Conservation (phyloP, 2,113 vertebrate species). For the Xiphias gladius region DNA sequence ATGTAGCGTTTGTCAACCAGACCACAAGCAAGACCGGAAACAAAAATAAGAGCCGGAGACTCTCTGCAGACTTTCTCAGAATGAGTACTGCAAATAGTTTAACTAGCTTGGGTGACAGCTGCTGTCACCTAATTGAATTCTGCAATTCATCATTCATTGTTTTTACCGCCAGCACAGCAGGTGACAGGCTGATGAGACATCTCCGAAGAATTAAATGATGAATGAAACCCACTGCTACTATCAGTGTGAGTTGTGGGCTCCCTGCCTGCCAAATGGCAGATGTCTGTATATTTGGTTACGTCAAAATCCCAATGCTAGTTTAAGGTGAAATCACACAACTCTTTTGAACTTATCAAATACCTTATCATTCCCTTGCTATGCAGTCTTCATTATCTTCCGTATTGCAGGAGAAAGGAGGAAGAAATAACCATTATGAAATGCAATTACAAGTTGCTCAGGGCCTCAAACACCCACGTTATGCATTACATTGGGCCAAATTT, state of each 20-base stretch:
- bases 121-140: constrained; percentile 70
- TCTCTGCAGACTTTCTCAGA: constrained; percentile 41
- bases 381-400: constrained; percentile 42
- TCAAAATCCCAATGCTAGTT: constrained; percentile 59
- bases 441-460: constrained; percentile 75
- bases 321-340: constrained; percentile 36
- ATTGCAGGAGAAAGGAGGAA: constrained; percentile 34
- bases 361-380: constrained; percentile 26
- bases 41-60: not conserved
- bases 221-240: constrained; percentile 59
- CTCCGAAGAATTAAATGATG: constrained; percentile 64
- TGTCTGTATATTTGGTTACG: constrained; percentile 25
- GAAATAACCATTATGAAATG: constrained; percentile 63
- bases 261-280: constrained; percentile 34
- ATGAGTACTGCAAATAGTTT: constrained; percentile 64
- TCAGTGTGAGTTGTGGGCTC: constrained; percentile 21
- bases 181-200: constrained; percentile 64
- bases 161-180: constrained; percentile 65
- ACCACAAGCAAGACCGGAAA: constrained; percentile 29
- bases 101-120: constrained; percentile 69
- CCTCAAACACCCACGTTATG: constrained; percentile 52
- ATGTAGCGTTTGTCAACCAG: constrained; percentile 71
- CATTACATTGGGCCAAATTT: constrained; percentile 57
- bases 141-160: constrained; percentile 69
- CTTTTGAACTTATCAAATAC: constrained; percentile 42